Percentiles rank a stretch among this genome's conserved stretches.
Conservation (phyloP, 2,113 vertebrate genomes). For the Ciconia stormi region DNA sequence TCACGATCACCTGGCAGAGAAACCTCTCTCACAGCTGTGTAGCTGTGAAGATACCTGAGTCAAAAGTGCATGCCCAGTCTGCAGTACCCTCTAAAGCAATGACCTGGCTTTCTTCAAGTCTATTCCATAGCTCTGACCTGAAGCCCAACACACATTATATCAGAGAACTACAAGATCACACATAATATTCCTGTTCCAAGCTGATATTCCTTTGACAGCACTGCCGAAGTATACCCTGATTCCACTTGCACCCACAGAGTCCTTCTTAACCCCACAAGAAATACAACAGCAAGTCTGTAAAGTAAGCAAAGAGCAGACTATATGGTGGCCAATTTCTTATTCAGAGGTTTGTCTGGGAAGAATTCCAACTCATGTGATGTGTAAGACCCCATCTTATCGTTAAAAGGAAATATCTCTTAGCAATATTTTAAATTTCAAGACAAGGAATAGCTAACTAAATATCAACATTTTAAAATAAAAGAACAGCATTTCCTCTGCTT, state of each 20-base stretch:
- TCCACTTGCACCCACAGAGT: neutral
- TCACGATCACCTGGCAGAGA: neutral
- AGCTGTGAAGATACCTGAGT: neutral
- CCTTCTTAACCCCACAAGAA: neutral
- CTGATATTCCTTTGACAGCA: neutral
- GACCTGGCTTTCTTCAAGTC: neutral
- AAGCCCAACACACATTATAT: neutral
- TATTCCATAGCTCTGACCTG: neutral
- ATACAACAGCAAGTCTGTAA: neutral
- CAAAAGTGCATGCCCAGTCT: neutral
- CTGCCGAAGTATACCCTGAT: neutral
- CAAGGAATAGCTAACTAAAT: neutral
- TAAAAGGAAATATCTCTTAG: constrained; percentile 28
- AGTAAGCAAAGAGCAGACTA: neutral
- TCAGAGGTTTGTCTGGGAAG: constrained; percentile 32
- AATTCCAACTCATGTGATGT: constrained; percentile 1
- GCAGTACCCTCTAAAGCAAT: neutral
- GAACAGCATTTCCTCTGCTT: neutral
- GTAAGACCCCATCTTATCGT: neutral
- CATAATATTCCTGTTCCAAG: neutral
- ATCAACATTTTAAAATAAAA: constrained; percentile 11
- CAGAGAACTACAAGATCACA: neutral
- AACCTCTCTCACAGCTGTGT: neutral
- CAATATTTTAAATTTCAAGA: constrained; percentile 31
- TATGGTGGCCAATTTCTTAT: neutral